Base-by-base conservation (phyloP, 2,113 vertebrate genomes). In the Platichthys stellatus region DNA sequence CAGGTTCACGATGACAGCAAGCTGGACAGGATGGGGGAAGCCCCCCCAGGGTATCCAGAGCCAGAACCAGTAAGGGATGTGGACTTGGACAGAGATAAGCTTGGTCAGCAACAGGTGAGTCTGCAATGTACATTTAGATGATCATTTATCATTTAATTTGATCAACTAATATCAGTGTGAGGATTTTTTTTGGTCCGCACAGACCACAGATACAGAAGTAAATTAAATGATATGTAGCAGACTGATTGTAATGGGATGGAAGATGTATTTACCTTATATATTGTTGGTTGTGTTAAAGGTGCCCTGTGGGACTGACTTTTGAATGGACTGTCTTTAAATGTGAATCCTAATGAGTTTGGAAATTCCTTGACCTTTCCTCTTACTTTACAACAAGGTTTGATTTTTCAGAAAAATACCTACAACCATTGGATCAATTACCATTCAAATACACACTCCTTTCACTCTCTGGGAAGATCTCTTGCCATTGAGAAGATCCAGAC, bases 11-110 rank as follows among this genome's bases (percentile, higher is more conserved):
- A 63, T 5, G 89, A 93, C 51, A 20, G 74, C 58, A 67, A 89
- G 63, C 76, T 77, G 20, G 91, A 82, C 28, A 76, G 83, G 0
- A 89, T 91, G 8, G 92, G 72, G 11, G 93, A 82, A 38, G 80
- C 90, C 14, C 1, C 74, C 0, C 80, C 76, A 0, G 92, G 89
- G 26, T 93, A 90, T 56, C 94, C 93, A 0, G 97, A 97, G 74
- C 94, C 93, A 0, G 98, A 98, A 76, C 97, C 97, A 0, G 98
- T 98, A 79, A 91, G 97, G 38, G 97, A 99, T 0, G 90, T 96
- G 20, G 95, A 94, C 26, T 61, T 93, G 0, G 96, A 98, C 28
- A 92, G 85, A 14, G 89, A 92, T n/a, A 96, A 93, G 88, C 92
- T 92, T 53, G 79, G 67, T 63, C 91, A 88, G 21, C 79, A 90